A percentile compares a stretch with the other conserved stretches of the same genome.
Conservation (phyloP, 2,797 vertebrate species). For the Sorex maritimensis region DNA sequence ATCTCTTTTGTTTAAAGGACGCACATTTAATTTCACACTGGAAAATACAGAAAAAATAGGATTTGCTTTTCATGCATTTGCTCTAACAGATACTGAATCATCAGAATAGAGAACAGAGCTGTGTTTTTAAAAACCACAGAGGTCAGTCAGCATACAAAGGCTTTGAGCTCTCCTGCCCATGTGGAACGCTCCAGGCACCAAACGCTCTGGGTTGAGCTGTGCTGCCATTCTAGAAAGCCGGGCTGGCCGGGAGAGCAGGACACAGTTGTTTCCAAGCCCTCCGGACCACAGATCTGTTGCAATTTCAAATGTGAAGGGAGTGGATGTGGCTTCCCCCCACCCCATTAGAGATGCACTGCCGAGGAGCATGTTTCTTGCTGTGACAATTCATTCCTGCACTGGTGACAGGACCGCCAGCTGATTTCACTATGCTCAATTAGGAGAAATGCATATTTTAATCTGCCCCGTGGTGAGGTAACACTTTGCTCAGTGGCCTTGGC, state of each 20-base stretch:
- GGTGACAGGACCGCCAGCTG: constrained; percentile 91
- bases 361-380: constrained; percentile 88
- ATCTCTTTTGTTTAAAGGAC: constrained; percentile 27
- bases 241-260: rapidly evolving
- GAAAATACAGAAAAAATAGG: neutral
- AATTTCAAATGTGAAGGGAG: constrained; percentile 39
- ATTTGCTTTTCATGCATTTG: neutral
- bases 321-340: constrained; percentile 24
- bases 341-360: constrained; percentile 88
- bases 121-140: neutral
- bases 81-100: no score
- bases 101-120: no score
- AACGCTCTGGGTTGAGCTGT: rapidly evolving
- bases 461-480: constrained; percentile 90
- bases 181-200: neutral
- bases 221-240: neutral
- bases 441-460: constrained; percentile 93
- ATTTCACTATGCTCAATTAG: constrained; percentile 92
- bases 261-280: neutral
- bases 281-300: constrained; percentile 23
- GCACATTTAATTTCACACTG: constrained; percentile 1
- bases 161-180: neutral
- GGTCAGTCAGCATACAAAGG: neutral
- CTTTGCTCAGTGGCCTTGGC: constrained; percentile 91
- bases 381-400: constrained; percentile 91